Percentiles rank a stretch among this genome's conserved stretches.
Evolutionary conservation across 2,113 vertebrate species (phyloP).

Genomic region (Nannobrachium achirus): DNA sequence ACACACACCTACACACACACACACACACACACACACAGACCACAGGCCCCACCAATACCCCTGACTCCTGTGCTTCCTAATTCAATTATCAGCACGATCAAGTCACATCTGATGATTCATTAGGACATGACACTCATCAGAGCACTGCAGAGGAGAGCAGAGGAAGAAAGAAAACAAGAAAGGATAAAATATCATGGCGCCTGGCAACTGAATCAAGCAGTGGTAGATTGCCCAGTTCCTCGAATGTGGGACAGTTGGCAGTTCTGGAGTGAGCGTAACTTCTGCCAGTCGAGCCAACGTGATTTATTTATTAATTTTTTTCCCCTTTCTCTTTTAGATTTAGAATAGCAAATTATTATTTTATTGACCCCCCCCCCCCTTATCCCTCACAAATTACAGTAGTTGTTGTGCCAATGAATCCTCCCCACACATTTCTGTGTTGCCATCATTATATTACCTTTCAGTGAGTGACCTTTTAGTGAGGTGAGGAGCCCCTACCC

Average conservation of each 20-base stretch:
- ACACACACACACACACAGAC: neutral
- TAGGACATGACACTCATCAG: constrained; percentile 13
- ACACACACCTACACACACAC: constrained; percentile 9
- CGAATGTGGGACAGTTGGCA: neutral
- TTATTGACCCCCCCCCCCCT: too few relatives aligned
- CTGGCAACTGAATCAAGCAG: neutral
- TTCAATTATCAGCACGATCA: constrained; percentile 43
- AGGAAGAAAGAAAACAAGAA: too few relatives aligned
- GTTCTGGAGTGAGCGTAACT: constrained; percentile 18
- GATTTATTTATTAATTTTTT: too few relatives aligned
- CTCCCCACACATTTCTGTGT: too few relatives aligned
- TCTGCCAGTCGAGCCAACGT: constrained; percentile 3
- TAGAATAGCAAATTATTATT: too few relatives aligned
- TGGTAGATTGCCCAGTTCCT: neutral
- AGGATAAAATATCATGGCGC: neutral
- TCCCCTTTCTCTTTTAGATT: too few relatives aligned
- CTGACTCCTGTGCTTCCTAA: constrained; percentile 13
- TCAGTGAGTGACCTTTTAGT: too few relatives aligned
- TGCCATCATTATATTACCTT: too few relatives aligned
- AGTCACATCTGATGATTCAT: constrained; percentile 31
- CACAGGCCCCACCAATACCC: neutral
- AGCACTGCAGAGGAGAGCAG: neutral
- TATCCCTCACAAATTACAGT: too few relatives aligned
- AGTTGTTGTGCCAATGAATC: too few relatives aligned
- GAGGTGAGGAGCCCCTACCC: too few relatives aligned